A percentile compares a stretch with the other conserved stretches of the same genome.
Evolutionary conservation across 2,113 vertebrate genomes (phyloP).

Genomic region (Megaceryle maxima): DNA sequence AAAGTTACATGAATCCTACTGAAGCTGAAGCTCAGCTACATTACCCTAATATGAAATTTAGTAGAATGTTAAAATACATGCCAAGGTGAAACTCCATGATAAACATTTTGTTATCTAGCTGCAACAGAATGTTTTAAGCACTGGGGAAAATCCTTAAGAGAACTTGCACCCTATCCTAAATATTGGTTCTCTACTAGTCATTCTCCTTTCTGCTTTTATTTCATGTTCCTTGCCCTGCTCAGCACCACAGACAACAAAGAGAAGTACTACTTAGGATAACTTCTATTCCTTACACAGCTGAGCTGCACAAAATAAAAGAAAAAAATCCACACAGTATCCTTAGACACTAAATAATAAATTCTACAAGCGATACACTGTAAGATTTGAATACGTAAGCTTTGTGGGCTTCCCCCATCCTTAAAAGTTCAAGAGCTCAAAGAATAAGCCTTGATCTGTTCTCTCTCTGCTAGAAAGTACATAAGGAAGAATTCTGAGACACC

Average conservation of each 20-base stretch:
- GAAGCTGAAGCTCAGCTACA: neutral
- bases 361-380: neutral
- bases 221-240: fast-evolving
- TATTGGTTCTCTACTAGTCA: neutral
- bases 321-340: fast-evolving
- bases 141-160: neutral
- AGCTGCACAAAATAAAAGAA: neutral
- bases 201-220: neutral
- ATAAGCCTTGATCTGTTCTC: neutral
- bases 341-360: neutral
- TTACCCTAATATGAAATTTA: neutral
- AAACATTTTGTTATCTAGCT: neutral
- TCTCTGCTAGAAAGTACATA: neutral
- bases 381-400: neutral
- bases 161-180: neutral
- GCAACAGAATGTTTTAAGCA: neutral
- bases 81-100: neutral
- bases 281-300: neutral
- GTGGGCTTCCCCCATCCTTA: neutral
- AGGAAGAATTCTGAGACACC: neutral
- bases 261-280: neutral
- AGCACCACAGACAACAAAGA: neutral
- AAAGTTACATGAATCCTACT: neutral
- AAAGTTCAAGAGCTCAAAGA: neutral
- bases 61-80: neutral